Evolutionary conservation across 2,113 vertebrate species (phyloP), one percentile per base, ranked within the genome.

Genomic region (Crocuta crocuta): DNA sequence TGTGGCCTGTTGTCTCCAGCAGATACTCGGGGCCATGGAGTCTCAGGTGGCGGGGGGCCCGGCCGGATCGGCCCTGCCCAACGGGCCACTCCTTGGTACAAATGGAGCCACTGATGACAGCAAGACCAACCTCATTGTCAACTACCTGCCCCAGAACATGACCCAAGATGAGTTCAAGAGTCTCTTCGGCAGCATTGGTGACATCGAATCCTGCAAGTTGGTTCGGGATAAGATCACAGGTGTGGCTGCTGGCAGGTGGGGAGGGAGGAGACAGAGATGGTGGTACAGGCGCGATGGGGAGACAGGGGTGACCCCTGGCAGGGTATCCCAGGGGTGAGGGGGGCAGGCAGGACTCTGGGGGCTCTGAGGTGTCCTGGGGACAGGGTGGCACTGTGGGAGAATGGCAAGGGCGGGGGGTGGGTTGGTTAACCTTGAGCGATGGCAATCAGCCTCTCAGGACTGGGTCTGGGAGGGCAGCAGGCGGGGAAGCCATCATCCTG

Each of bases 1-100:
- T 86, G 45, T 15, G 63, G 95, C 97, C 98, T 98, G 97, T 99
- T 99, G 98, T 98, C 97, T 99, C 98, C 99, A 99, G 99, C 99
- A 99, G 99, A 99, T 99, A 99, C 99, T 99, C 98, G 99, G 99
- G 99, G 99, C 99, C 98, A 99, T 99, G 99, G 99, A 99, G 99
- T 99, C 99, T 98, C 99, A 99, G 99, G 99, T 99, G 99, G 99
- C 99, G 99, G 99, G 99, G 91, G 99, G 99, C 98, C 99, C 99
- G 89, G 99, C 99, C 53, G 99, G 99, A 99, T 99, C 99, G 92
- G 98, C 99, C 98, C 98, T 99, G 98, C 99, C 99, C 91, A 99
- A 99, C 1, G 99, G 99, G 98, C 99, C 99, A 31, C 99, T 99
- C 98, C 99, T 99, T 70, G 99, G 99, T 89, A 99, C 99, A 95